Evolutionary conservation across 2,888 invertebrate genomes (phyloP).

Genomic region (Erebia aethiops): DNA sequence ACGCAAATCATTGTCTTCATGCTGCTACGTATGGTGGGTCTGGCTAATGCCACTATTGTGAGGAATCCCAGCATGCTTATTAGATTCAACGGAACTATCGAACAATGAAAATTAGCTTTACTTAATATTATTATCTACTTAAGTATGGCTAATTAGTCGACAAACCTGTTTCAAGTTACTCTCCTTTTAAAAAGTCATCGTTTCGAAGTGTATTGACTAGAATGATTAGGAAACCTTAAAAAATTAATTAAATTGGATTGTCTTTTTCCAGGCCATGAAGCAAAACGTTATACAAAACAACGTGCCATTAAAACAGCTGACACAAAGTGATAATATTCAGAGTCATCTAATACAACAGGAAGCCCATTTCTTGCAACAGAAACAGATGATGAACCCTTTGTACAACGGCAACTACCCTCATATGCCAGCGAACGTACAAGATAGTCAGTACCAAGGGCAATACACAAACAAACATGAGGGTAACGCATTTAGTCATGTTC

Average conservation of each 20-base stretch:
- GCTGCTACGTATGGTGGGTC: too few species aligned
- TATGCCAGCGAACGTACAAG: conserved; percentile 60
- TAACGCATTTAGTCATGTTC: conserved; percentile 66
- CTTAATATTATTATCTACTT: too few species aligned
- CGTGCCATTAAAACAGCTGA: conserved; percentile 80
- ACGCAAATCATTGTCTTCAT: too few species aligned
- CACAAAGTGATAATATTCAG: conserved; percentile 77
- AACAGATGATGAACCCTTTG: conserved; percentile 78
- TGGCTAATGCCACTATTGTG: too few species aligned
- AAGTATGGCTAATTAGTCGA: too few species aligned
- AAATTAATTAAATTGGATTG: neutral
- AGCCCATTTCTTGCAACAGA: conserved; percentile 80
- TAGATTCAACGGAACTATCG: too few species aligned
- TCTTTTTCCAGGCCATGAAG: conserved; percentile 66
- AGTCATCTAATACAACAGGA: conserved; percentile 76
- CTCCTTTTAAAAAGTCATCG: neutral
- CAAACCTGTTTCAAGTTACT: neutral
- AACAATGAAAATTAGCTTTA: too few species aligned
- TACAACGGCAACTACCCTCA: conserved; percentile 73
- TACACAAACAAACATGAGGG: conserved; percentile 72
- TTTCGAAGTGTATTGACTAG: too few species aligned
- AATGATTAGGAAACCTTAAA: neutral
- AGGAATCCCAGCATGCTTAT: too few species aligned
- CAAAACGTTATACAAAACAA: conserved; percentile 79
- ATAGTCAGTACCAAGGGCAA: conserved; percentile 70